phyloP scores from a whole-genome alignment of 1,140 invertebrate species.

The Ganaspis sp. region DNA sequence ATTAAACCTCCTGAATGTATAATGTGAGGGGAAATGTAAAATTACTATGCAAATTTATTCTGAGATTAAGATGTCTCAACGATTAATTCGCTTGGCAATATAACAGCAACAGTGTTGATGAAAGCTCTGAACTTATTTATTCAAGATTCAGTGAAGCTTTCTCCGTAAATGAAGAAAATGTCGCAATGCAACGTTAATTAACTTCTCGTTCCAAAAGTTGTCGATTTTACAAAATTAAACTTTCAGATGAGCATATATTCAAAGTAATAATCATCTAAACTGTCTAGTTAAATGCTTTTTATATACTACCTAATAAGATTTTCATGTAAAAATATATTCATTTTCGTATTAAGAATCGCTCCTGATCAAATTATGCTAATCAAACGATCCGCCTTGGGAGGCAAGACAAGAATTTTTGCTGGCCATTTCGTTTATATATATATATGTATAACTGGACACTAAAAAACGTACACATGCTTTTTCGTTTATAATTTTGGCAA shows the following conservation, averaged over 20 bases:
- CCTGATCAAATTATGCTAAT: conserved; percentile 7
- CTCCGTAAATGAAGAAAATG: background rate
- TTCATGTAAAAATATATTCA: conserved; percentile 22
- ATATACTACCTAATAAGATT: conserved; percentile 23
- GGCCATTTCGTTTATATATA: background rate
- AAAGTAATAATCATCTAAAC: background rate
- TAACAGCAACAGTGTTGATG: background rate
- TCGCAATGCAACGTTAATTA: background rate
- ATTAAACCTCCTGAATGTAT: background rate
- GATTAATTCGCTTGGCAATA: conserved; percentile 9
- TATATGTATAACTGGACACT: background rate
- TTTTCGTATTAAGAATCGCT: background rate
- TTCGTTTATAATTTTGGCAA: no score
- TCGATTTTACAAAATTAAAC: conserved; percentile 2
- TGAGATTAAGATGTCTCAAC: background rate
- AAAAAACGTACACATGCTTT: no score
- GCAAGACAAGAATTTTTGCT: background rate
- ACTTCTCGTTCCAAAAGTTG: background rate
- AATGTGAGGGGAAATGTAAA: background rate
- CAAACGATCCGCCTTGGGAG: conserved; percentile 1
- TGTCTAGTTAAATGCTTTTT: background rate
- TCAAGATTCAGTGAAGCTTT: background rate
- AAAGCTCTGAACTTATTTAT: conserved; percentile 6
- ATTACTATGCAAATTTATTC: conserved; percentile 7
- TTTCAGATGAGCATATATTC: background rate